Percentiles rank a stretch among this genome's conserved stretches.
Evolutionary conservation across 2,113 vertebrate genomes (phyloP).

Genomic region (Irena cyanogastra): DNA sequence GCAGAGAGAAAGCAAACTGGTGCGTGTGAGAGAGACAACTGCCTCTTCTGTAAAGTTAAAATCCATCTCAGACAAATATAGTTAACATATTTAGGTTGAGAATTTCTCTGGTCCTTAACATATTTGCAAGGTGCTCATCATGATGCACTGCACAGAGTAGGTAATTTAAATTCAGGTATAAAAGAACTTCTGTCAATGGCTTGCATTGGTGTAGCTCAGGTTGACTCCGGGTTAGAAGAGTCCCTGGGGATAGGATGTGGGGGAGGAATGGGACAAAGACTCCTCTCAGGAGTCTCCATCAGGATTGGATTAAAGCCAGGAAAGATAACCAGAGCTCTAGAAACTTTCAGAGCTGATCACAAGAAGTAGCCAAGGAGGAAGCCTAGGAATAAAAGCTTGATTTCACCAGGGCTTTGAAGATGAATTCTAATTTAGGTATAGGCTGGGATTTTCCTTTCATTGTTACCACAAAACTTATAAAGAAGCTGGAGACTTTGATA

Average conservation of each 20-base stretch:
- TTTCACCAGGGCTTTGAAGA: constrained; percentile 13
- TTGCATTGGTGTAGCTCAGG: not conserved
- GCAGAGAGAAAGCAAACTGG: not conserved
- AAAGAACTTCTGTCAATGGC: not conserved
- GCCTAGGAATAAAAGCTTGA: not conserved
- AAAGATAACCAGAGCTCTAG: not conserved
- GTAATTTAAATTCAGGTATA: not conserved
- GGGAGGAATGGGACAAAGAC: not conserved
- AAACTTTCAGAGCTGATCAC: not conserved
- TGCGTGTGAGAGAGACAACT: not conserved
- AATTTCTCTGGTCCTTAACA: not conserved
- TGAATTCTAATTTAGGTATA: not conserved
- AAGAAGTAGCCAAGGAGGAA: not conserved
- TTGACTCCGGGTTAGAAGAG: not conserved
- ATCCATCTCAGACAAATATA: not conserved
- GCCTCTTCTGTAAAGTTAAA: not conserved
- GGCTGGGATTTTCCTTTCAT: not conserved
- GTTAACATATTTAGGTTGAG: not conserved
- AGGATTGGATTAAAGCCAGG: constrained; percentile 2
- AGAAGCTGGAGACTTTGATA: not conserved
- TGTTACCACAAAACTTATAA: not conserved
- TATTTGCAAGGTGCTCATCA: not conserved
- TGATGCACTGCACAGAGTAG: not conserved
- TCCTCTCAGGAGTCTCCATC: not conserved
- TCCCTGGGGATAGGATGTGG: not conserved